Base-by-base conservation (phyloP, 2,797 vertebrate species). In the Cirrhinus molitorella region DNA sequence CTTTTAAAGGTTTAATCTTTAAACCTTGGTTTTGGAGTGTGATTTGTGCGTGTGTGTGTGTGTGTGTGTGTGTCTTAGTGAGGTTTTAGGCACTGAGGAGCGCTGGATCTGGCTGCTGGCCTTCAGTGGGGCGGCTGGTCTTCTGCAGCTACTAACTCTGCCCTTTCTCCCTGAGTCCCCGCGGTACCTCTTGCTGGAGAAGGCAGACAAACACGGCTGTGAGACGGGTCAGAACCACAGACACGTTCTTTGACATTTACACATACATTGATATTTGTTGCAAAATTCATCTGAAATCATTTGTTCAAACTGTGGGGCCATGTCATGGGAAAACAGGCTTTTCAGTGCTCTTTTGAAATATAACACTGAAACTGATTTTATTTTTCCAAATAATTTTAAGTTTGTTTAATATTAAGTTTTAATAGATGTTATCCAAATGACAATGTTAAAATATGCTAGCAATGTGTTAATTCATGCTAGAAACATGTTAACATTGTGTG, bases 91-190 rank as follows among this genome's bases (percentile, higher is more conserved):
- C 1, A 93, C 92, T 8, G 85, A 91, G 82, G 84, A 90, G 21
- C 25, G 82, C 28, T 96, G 95, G 95, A 93, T 92, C 5, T 94
- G 92, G 89, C 90, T 96, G 80, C 90, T 96, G 21, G 90, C 89
- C 5, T 91, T 94, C 86, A 92, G 83, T 16, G 93, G 90, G 1
- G 86, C 92, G 11, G 82, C 89, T 6, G 94, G 92, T 0, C 43
- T 95, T 17, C 55, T 96, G 57, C 94, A 96, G 90, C 89, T 96
- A 45, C 5, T 88, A 88, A 89, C 89, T 9, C 85, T 96, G 76
- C 92, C 94, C 45, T 89, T 95, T 79, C 90, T 96, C 28, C 96
- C 95, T 1, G 95, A 96, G 87, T 95, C 95, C 66, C 95, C 96
- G 2, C 85, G 84, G 1, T 95, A 92, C 88, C 91, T 96, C 71